Conservation (phyloP, 2,888 invertebrate species). For the Mythimna lalbum region DNA sequence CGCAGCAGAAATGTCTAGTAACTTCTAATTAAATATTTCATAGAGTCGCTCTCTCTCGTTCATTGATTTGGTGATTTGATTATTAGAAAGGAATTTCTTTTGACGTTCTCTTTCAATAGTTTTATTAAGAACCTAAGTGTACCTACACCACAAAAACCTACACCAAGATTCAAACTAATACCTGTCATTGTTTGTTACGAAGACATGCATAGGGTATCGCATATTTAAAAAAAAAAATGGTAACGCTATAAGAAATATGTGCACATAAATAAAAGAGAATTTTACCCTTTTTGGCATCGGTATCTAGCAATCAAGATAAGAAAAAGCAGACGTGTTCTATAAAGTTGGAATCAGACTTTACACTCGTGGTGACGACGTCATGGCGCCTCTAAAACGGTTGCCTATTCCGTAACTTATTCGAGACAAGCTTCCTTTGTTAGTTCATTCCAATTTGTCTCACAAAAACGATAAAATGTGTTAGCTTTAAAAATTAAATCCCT, state of each 20-base stretch:
- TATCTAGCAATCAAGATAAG: constrained; percentile 47
- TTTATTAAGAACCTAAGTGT: not conserved
- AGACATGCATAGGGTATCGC: not conserved
- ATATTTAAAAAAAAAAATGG: constrained; percentile 20
- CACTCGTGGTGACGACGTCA: constrained; percentile 11
- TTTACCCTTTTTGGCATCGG: constrained; percentile 28
- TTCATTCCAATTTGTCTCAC: not conserved
- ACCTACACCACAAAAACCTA: not conserved
- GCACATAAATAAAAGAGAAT: constrained; percentile 33
- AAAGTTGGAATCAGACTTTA: constrained; percentile 19
- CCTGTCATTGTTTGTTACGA: constrained; percentile 14
- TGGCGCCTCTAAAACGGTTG: constrained; percentile 21
- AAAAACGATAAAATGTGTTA: constrained; percentile 1
- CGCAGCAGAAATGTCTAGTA: not conserved
- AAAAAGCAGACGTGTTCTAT: constrained; percentile 33
- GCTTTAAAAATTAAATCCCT: constrained; percentile 10
- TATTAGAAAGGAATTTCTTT: not conserved
- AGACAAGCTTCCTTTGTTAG: constrained; percentile 8
- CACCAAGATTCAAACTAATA: constrained; percentile 9
- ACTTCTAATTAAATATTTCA: not conserved
- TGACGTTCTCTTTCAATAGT: not conserved
- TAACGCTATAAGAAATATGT: constrained; percentile 10
- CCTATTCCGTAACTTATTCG: constrained; percentile 7
- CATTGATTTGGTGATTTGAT: not conserved
- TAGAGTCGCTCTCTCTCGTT: not conserved